These are phyloP conservation scores for Cotesia vestalis DNA, from an alignment of 1,140 invertebrate species.

Conservation along the genomic window DNA sequence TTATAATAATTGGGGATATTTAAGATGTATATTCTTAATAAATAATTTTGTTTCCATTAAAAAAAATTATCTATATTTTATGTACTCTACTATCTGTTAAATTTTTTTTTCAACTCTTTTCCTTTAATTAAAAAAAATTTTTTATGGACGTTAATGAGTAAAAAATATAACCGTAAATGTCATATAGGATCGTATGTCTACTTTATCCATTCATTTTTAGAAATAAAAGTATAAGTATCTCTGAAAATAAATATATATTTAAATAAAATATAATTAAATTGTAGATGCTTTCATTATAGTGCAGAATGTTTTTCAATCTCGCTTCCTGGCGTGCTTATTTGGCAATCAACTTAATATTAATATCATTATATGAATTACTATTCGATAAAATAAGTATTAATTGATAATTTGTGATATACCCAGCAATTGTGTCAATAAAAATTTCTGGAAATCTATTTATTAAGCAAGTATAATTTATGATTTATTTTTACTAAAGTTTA, in stretches of 20 bases:
- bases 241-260: constrained; percentile 12
- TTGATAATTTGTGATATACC: constrained; percentile 40
- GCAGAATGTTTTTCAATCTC: constrained; percentile 26
- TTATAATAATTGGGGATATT: too few relatives aligned
- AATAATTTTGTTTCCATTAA: too few relatives aligned
- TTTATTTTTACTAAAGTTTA: too few relatives aligned
- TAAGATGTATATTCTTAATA: too few relatives aligned
- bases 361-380: neutral
- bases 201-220: neutral
- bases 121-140: too few relatives aligned
- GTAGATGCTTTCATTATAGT: constrained; percentile 16
- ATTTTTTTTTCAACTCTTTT: too few relatives aligned
- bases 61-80: too few relatives aligned
- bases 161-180: neutral
- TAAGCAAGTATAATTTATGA: neutral
- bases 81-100: too few relatives aligned
- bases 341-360: constrained; percentile 35
- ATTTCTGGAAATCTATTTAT: constrained; percentile 30
- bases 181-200: neutral
- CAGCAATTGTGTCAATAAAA: constrained; percentile 38
- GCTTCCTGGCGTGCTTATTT: constrained; percentile 27
- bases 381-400: constrained; percentile 35
- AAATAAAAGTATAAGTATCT: neutral
- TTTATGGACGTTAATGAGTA: neutral
- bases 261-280: neutral